Conservation (phyloP, 1,140 invertebrate species). For the Cyclina sinensis region DNA sequence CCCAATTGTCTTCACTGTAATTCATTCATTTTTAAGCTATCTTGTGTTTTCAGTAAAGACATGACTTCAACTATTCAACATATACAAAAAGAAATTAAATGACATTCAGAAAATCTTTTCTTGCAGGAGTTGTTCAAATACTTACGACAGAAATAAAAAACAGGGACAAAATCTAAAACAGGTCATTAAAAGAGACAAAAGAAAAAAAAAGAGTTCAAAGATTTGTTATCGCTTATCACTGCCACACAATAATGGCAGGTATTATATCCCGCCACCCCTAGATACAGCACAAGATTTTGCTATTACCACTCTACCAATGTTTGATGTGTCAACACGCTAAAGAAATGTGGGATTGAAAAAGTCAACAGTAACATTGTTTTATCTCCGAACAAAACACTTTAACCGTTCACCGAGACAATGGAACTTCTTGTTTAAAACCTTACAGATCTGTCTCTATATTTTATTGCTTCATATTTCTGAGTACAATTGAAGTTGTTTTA, state of each 20-base stretch:
- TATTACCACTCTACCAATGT: slow-evolving; percentile 40
- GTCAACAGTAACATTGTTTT: slow-evolving; percentile 67
- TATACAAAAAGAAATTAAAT: too few relatives aligned
- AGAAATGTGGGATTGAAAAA: slow-evolving; percentile 58
- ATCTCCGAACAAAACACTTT: slow-evolving; percentile 52
- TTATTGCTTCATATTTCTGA: slow-evolving; percentile 5
- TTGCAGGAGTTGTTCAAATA: too few relatives aligned
- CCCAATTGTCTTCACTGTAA: too few relatives aligned
- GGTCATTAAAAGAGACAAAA: slow-evolving; percentile 3
- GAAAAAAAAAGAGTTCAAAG: background rate
- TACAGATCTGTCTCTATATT: background rate
- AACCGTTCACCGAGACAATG: slow-evolving; percentile 34
- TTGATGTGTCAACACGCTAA: slow-evolving; percentile 50
- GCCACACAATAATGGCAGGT: slow-evolving; percentile 6
- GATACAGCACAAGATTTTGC: slow-evolving; percentile 48
- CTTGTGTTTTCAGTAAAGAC: too few relatives aligned
- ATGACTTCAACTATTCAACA: too few relatives aligned
- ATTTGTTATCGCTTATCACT: slow-evolving; percentile 33
- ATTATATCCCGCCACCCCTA: slow-evolving; percentile 58
- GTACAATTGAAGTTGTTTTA: slow-evolving; percentile 25
- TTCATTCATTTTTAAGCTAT: too few relatives aligned
- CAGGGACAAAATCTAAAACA: background rate
- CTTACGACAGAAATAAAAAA: background rate
- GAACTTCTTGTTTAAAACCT: slow-evolving; percentile 37
- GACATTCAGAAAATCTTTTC: too few relatives aligned